Conservation (phyloP, 1,140 invertebrate genomes). For the Galendromus occidentalis region DNA sequence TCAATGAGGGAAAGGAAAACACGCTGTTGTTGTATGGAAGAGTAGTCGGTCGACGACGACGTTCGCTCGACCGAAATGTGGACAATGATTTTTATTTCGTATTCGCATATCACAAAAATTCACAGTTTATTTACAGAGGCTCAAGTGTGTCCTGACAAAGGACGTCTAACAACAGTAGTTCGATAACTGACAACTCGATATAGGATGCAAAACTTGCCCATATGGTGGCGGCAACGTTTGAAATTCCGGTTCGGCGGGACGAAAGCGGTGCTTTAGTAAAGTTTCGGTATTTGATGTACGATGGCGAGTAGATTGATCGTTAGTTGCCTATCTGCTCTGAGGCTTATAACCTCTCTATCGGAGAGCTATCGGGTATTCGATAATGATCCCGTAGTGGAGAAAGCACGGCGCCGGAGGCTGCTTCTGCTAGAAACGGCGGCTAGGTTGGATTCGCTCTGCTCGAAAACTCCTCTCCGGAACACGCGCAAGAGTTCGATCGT, state of each 20-base stretch:
- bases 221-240: not conserved
- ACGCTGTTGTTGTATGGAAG: no score
- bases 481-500: no score
- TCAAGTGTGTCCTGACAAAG: no score
- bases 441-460: conserved; percentile 4
- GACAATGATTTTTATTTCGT: conserved; percentile 6
- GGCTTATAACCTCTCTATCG: not conserved
- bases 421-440: not conserved
- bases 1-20: not conserved
- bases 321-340: not conserved
- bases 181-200: not conserved
- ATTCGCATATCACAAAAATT: conserved; percentile 4
- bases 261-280: not conserved
- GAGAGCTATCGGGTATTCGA: not conserved
- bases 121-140: not conserved
- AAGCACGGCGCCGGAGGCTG: not conserved
- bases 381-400: not conserved
- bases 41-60: not conserved
- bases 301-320: not conserved
- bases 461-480: not conserved
- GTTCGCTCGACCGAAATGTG: not conserved
- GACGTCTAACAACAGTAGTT: no score
- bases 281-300: conserved; percentile 1
- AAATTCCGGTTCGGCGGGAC: not conserved
- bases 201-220: not conserved